Evolutionary conservation across 2,797 vertebrate species (phyloP).

Genomic region (Esox lucius): DNA sequence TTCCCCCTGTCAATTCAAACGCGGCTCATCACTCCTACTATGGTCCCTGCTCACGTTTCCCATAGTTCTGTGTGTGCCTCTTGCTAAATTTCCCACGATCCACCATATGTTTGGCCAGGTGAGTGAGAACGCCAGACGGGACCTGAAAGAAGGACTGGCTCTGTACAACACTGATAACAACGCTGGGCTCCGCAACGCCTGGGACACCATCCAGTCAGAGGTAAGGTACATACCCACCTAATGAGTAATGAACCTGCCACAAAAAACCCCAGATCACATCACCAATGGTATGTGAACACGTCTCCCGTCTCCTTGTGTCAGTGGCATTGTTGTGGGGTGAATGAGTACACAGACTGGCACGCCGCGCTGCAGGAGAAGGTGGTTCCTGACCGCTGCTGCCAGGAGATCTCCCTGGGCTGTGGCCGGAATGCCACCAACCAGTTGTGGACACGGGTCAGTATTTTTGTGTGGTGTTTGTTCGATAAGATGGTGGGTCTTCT

Average conservation of each 20-base stretch:
- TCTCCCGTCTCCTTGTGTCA: slow-evolving; percentile 42
- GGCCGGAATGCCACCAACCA: slow-evolving; percentile 84
- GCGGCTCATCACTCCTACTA: neutral
- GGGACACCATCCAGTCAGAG: slow-evolving; percentile 97
- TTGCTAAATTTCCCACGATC: slow-evolving; percentile 4
- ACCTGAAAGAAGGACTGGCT: slow-evolving; percentile 90
- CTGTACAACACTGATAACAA: slow-evolving; percentile 93
- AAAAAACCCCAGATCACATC: neutral
- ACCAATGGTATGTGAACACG: neutral
- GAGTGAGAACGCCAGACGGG: slow-evolving; percentile 87
- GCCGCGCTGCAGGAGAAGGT: slow-evolving; percentile 81
- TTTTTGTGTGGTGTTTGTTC: neutral
- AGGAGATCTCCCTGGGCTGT: slow-evolving; percentile 84
- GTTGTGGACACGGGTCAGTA: slow-evolving; percentile 86
- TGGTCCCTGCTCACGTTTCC: neutral
- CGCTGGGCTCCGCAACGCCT: slow-evolving; percentile 91
- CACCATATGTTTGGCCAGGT: slow-evolving; percentile 72
- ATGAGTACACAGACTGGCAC: slow-evolving; percentile 86
- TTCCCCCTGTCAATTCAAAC: neutral
- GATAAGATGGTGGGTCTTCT: neutral
- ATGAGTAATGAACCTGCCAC: neutral
- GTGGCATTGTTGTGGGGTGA: slow-evolving; percentile 96
- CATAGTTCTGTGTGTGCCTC: neutral
- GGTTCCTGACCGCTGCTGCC: slow-evolving; percentile 93
- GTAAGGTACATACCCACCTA: slow-evolving; percentile 59